Evolutionary conservation across 2,113 vertebrate species (phyloP).

Genomic region (Bothrops jararaca): DNA sequence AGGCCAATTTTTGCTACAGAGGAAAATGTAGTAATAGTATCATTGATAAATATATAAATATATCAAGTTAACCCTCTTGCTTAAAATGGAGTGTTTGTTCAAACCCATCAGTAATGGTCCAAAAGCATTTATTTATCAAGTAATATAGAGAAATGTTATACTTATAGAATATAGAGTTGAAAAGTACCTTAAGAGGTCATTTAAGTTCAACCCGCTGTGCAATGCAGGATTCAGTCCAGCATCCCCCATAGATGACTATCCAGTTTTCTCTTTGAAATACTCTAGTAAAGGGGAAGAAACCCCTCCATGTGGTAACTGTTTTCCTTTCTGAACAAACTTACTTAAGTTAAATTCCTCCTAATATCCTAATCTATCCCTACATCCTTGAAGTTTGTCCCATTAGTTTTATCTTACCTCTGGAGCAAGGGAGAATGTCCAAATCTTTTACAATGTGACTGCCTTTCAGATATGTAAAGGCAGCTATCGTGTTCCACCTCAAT

Average conservation of each 20-base stretch:
- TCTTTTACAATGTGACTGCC: background rate
- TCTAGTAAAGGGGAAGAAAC: background rate
- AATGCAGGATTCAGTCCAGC: background rate
- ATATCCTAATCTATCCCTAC: background rate
- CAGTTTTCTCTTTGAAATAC: background rate
- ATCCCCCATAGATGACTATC: background rate
- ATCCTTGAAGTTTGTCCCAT: background rate
- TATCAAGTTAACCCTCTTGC: background rate
- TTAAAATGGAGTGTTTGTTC: background rate
- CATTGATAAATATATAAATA: background rate
- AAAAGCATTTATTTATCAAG: background rate
- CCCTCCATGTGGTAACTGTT: background rate
- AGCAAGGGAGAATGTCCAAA: background rate
- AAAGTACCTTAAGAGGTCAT: background rate
- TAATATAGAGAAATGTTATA: background rate
- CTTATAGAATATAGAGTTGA: background rate
- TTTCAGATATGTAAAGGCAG: background rate
- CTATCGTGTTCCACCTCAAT: background rate
- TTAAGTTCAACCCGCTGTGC: background rate
- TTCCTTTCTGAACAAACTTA: background rate
- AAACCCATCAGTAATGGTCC: background rate
- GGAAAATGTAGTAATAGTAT: background rate
- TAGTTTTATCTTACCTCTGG: background rate
- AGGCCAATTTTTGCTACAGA: background rate
- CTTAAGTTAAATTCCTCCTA: background rate